These are phyloP conservation scores for Sturnira hondurensis DNA, from an alignment of 2,113 vertebrate genomes.

Conservation along the genomic window DNA sequence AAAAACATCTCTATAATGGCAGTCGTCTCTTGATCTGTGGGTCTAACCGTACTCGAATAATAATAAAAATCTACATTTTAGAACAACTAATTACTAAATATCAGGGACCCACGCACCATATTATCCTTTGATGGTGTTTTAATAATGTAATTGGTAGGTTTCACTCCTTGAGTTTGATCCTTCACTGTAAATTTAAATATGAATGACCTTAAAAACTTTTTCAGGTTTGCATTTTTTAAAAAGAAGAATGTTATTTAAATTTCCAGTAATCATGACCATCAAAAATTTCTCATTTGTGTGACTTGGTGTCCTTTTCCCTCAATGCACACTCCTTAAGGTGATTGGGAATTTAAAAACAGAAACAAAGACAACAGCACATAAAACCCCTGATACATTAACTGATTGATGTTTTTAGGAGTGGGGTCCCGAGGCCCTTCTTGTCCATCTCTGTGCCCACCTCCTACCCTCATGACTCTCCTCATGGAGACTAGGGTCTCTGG, in stretches of 20 bases:
- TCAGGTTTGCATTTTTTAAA: not conserved
- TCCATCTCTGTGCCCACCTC: not conserved
- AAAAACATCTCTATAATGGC: slow-evolving; percentile 7
- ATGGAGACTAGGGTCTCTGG: not conserved
- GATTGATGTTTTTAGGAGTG: not conserved
- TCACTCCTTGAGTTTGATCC: not conserved
- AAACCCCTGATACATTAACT: not conserved
- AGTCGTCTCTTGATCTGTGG: not conserved
- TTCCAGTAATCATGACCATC: not conserved
- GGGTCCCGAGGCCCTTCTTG: fast-evolving
- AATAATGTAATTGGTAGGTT: not conserved
- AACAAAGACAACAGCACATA: not conserved
- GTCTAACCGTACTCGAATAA: not conserved
- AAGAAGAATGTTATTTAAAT: not conserved
- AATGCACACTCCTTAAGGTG: not conserved
- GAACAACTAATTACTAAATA: slow-evolving; percentile 37
- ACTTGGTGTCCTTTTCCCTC: not conserved
- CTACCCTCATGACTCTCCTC: not conserved
- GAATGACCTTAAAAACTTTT: not conserved
- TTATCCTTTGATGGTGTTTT: not conserved
- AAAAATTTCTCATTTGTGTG: not conserved
- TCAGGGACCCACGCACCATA: not conserved
- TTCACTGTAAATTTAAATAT: not conserved
- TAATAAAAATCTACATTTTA: not conserved
- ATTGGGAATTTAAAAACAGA: not conserved